A percentile compares a stretch with the other conserved stretches of the same genome.
These are phyloP conservation scores for Bubalus kerabau DNA, from an alignment of 2,113 vertebrate genomes.

Conservation along the genomic window DNA sequence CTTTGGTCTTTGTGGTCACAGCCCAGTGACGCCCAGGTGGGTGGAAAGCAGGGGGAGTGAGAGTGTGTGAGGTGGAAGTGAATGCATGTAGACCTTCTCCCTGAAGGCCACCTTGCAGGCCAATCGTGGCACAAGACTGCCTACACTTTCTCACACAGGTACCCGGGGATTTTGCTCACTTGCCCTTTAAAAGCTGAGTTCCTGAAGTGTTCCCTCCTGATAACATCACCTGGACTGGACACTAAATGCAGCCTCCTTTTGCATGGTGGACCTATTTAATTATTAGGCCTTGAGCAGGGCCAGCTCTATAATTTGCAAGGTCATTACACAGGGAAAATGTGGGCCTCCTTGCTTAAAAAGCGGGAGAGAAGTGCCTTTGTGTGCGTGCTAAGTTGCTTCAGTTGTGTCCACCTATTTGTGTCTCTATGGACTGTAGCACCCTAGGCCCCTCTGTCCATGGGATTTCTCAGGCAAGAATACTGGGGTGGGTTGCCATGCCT, in stretches of 20 bases:
- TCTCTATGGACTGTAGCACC: not conserved
- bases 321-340: not conserved
- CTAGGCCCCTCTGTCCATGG: not conserved
- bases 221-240: not conserved
- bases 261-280: not conserved
- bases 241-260: not conserved
- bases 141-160: not conserved
- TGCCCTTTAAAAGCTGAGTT: not conserved
- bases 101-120: not conserved
- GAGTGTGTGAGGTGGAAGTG: not conserved
- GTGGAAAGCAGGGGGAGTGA: not conserved
- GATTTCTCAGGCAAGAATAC: not conserved
- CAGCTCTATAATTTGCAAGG: not conserved
- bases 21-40: accelerated
- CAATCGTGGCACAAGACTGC: not conserved
- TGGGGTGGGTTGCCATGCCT: not conserved
- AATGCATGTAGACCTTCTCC: not conserved
- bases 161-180: not conserved
- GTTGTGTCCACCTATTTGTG: not conserved
- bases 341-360: not conserved
- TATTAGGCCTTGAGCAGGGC: not conserved
- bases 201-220: not conserved
- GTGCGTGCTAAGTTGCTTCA: not conserved
- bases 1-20: not conserved
- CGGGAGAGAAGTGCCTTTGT: not conserved